These are phyloP conservation scores for Coregonus ussuriensis DNA, from an alignment of 2,797 vertebrate genomes.

Conservation along the genomic window DNA sequence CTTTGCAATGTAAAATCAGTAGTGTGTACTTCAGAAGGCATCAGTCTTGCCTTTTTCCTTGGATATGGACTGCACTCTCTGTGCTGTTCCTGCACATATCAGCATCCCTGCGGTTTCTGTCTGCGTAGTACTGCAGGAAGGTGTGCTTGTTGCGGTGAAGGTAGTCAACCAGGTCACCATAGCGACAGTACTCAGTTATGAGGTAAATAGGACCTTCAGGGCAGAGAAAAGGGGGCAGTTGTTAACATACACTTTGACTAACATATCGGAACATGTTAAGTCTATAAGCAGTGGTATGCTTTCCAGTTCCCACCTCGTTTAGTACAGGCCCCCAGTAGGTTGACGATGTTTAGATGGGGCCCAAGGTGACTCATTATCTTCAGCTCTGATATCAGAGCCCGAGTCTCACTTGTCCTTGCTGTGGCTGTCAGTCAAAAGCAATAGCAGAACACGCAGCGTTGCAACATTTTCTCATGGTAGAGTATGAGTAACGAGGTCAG, in stretches of 20 bases:
- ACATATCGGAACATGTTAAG: background rate
- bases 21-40: background rate
- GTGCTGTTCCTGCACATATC: slow-evolving; percentile 24
- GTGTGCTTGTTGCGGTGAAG: slow-evolving; percentile 87
- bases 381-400: slow-evolving; percentile 85
- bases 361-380: slow-evolving; percentile 87
- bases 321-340: slow-evolving; percentile 83
- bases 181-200: slow-evolving; percentile 89
- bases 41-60: slow-evolving; percentile 48
- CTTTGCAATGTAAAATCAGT: background rate
- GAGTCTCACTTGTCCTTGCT: slow-evolving; percentile 82
- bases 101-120: slow-evolving; percentile 60
- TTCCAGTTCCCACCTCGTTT: slow-evolving; percentile 75
- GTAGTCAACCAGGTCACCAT: slow-evolving; percentile 87
- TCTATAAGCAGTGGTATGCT: background rate
- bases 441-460: background rate
- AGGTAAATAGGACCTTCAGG: slow-evolving; percentile 86
- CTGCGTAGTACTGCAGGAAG: slow-evolving; percentile 75
- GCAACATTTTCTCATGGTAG: background rate
- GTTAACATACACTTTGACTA: background rate
- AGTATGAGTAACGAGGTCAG: background rate
- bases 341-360: slow-evolving; percentile 84
- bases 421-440: slow-evolving; percentile 67
- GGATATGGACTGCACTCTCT: slow-evolving; percentile 3
- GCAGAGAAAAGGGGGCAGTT: slow-evolving; percentile 23